These are phyloP conservation scores for Parelbella ahira DNA, from an alignment of 2,888 invertebrate genomes.

Conservation along the genomic window DNA sequence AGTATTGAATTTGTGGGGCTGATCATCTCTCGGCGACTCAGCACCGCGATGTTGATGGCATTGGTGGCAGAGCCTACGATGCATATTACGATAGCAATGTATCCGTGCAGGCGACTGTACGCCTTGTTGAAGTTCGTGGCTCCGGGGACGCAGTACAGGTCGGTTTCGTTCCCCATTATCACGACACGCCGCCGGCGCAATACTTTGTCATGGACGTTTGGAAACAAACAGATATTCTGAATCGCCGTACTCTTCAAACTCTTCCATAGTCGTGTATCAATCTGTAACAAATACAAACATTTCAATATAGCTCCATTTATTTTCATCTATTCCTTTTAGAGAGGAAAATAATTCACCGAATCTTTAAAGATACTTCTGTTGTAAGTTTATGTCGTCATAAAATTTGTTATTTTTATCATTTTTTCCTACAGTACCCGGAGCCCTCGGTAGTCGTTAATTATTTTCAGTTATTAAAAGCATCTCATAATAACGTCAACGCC, in stretches of 20 bases:
- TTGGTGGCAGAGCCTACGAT: constrained; percentile 94
- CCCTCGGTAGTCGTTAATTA: too few relatives aligned
- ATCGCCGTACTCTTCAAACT: constrained; percentile 10
- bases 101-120: constrained; percentile 90
- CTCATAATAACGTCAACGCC: too few relatives aligned
- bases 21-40: constrained; percentile 93
- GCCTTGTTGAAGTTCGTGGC: constrained; percentile 82
- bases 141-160: constrained; percentile 78
- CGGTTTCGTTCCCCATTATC: constrained; percentile 58
- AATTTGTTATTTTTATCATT: too few relatives aligned
- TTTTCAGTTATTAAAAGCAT: too few relatives aligned
- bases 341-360: too few relatives aligned
- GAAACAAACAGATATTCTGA: not conserved
- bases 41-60: constrained; percentile 93
- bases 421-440: too few relatives aligned
- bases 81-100: constrained; percentile 92
- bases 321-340: too few relatives aligned
- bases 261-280: constrained; percentile 15
- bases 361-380: too few relatives aligned
- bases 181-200: constrained; percentile 24
- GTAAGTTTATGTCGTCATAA: too few relatives aligned
- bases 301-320: too few relatives aligned
- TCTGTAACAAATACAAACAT: constrained; percentile 33
- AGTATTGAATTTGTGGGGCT: constrained; percentile 96
- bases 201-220: constrained; percentile 32